Conservation (phyloP, 2,797 vertebrate species). For the Pipistrellus pygmaeus region DNA sequence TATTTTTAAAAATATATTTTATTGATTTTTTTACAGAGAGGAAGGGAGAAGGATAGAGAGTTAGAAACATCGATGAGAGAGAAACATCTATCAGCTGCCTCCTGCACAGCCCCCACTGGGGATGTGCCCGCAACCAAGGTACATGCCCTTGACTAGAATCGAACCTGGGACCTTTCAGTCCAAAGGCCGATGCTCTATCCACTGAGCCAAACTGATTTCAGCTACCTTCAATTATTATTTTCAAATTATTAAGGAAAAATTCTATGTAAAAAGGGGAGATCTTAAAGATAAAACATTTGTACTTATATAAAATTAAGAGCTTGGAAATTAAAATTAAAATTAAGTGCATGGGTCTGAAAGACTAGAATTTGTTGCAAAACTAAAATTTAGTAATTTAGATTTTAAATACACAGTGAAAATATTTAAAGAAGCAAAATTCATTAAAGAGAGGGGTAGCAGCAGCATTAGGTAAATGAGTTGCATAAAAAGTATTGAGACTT, state of each 20-base stretch:
- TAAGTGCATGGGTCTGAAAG: constrained; percentile 87
- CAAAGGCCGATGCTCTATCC: no score
- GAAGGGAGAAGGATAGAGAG: no score
- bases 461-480: constrained; percentile 82
- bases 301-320: constrained; percentile 81
- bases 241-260: constrained; percentile 85
- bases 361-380: constrained; percentile 89
- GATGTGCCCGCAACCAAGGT: no score
- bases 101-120: no score
- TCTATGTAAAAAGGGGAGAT: constrained; percentile 82
- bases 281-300: constrained; percentile 86
- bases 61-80: no score
- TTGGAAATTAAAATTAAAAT: constrained; percentile 78
- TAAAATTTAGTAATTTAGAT: constrained; percentile 88
- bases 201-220: no score
- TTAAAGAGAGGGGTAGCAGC: constrained; percentile 82
- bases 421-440: constrained; percentile 82
- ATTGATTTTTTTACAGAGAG: no score
- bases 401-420: constrained; percentile 19
- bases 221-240: no score
- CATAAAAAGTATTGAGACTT: constrained; percentile 81
- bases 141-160: no score
- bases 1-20: no score
- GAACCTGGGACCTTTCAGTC: no score
- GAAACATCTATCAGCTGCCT: no score